A percentile compares a stretch with the other conserved stretches of the same genome.
These are phyloP conservation scores for Meriones unguiculatus DNA, from an alignment of 2,113 vertebrate species.

Conservation along the genomic window DNA sequence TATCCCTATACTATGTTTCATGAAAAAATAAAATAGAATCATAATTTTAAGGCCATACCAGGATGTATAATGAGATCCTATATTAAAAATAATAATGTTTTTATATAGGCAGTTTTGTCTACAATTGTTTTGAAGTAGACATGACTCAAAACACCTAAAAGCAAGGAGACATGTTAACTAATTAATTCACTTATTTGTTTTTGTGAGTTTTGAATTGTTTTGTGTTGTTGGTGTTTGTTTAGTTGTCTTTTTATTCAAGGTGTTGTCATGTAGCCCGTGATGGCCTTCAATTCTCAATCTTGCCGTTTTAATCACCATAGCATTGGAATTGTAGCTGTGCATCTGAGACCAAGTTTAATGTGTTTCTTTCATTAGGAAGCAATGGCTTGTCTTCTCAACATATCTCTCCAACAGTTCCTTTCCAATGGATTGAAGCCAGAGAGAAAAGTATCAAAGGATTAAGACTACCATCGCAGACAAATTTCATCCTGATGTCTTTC, in stretches of 20 bases:
- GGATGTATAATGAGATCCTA: neutral
- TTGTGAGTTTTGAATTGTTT: neutral
- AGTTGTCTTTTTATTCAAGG: neutral
- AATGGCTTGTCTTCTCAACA: neutral
- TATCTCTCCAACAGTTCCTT: neutral
- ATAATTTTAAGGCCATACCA: neutral
- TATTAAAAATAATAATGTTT: neutral
- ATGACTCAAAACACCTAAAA: neutral
- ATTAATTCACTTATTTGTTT: neutral
- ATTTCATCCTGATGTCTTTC: neutral
- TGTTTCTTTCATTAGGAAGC: neutral
- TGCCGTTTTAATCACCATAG: neutral
- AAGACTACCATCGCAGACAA: neutral
- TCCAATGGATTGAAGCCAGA: neutral
- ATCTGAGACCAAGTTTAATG: neutral
- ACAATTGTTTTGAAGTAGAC: neutral
- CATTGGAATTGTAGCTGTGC: neutral
- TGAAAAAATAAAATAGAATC: neutral
- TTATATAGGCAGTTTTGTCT: neutral
- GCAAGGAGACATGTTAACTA: neutral
- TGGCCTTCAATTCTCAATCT: too few relatives aligned
- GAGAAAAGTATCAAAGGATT: neutral
- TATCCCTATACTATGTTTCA: too few relatives aligned
- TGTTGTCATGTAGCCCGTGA: too few relatives aligned
- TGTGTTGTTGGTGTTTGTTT: neutral